A percentile compares a stretch with the other conserved stretches of the same genome.
phyloP scores from a whole-genome alignment of 2,888 invertebrate genomes.

The Cantharis nigra region DNA sequence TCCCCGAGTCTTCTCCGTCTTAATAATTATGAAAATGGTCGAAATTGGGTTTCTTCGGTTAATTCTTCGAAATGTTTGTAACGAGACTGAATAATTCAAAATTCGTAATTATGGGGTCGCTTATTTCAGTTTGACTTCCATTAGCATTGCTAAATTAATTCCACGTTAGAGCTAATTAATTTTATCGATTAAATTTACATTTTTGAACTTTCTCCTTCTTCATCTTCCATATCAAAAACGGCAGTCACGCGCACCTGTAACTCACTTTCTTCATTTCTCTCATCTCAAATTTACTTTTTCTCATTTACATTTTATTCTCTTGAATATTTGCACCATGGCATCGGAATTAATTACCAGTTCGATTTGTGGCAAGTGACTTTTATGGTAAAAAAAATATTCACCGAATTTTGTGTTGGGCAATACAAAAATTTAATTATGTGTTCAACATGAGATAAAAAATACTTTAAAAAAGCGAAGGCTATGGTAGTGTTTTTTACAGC shows the following conservation, averaged over 20 bases:
- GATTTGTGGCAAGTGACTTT: not conserved
- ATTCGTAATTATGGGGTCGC: not conserved
- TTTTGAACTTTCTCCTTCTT: not conserved
- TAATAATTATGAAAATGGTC: not conserved
- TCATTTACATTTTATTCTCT: not conserved
- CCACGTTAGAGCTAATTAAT: not conserved
- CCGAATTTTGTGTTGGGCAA: not conserved
- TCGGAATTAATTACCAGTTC: no score
- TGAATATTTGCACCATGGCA: not conserved
- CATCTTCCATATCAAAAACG: not conserved
- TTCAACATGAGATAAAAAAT: slow-evolving; percentile 42
- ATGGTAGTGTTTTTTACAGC: slow-evolving; percentile 40
- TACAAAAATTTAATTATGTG: slow-evolving; percentile 19
- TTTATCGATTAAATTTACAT: not conserved
- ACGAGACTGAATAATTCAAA: not conserved
- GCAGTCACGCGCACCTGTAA: not conserved
- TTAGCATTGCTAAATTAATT: not conserved
- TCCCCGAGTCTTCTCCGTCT: not conserved
- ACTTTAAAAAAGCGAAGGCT: slow-evolving; percentile 42
- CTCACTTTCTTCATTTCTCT: not conserved
- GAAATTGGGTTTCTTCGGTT: not conserved
- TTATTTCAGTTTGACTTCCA: not conserved
- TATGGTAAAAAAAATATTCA: not conserved
- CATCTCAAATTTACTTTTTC: not conserved
- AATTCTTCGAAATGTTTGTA: not conserved